Evolutionary conservation across 2,888 invertebrate species (phyloP).

Genomic region (Camponotus fellah): DNA sequence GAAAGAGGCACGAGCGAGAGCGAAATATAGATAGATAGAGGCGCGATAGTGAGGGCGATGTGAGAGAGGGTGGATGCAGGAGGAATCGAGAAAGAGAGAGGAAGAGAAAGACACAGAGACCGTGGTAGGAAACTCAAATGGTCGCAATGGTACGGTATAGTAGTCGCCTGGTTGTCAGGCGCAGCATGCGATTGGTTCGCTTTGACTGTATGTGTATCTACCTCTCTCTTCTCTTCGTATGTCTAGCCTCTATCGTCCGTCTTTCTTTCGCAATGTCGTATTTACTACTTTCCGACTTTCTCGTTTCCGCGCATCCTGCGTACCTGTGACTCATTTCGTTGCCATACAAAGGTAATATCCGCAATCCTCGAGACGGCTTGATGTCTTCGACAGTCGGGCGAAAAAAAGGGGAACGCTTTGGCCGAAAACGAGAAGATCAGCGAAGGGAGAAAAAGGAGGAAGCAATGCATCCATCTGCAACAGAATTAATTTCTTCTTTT

Average conservation of each 20-base stretch:
- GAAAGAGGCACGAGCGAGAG: slow-evolving; percentile 62
- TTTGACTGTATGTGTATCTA: slow-evolving; percentile 71
- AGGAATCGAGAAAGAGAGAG: slow-evolving; percentile 61
- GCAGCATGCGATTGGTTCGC: slow-evolving; percentile 82
- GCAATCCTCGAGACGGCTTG: slow-evolving; percentile 18
- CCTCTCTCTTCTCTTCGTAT: slow-evolving; percentile 63
- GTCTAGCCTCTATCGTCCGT: slow-evolving; percentile 61
- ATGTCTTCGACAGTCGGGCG: slow-evolving; percentile 13
- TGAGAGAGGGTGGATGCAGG: slow-evolving; percentile 37
- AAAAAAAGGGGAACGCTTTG: neutral
- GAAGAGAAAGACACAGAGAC: slow-evolving; percentile 65
- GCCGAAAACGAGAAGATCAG: neutral
- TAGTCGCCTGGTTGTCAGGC: slow-evolving; percentile 82
- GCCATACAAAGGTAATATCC: neutral
- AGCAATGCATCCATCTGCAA: neutral
- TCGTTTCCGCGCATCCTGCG: slow-evolving; percentile 35
- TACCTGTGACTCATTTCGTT: slow-evolving; percentile 32
- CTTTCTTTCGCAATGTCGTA: slow-evolving; percentile 66
- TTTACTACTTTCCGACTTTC: slow-evolving; percentile 63
- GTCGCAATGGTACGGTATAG: slow-evolving; percentile 80
- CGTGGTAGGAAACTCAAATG: slow-evolving; percentile 82
- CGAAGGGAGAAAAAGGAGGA: neutral
- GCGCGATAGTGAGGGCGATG: slow-evolving; percentile 67
- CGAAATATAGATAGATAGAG: slow-evolving; percentile 74
- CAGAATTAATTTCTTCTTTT: neutral